Evolutionary conservation across 2,888 invertebrate genomes (phyloP).

Genomic region (Papilio protenor): DNA sequence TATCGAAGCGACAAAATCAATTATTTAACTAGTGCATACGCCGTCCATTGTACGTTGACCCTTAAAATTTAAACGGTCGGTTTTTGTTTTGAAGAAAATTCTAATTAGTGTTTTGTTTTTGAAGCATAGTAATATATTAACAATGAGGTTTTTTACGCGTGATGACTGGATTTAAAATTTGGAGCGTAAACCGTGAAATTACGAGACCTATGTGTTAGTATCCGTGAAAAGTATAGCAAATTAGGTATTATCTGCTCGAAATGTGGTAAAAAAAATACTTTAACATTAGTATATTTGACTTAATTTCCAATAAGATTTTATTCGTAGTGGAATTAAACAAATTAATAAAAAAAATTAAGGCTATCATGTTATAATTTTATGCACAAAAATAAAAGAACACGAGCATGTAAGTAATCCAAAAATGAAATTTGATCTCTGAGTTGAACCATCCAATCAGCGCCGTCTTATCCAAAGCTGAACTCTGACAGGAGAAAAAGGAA

Average conservation of each 20-base stretch:
- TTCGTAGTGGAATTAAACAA: slow-evolving; percentile 21
- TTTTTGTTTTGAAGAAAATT: slow-evolving; percentile 62
- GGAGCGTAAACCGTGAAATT: slow-evolving; percentile 53
- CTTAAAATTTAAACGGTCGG: slow-evolving; percentile 63
- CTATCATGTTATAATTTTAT: slow-evolving; percentile 9
- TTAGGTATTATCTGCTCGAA: slow-evolving; percentile 29
- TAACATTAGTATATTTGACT: background rate
- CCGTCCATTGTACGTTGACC: slow-evolving; percentile 68
- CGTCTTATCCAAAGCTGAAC: slow-evolving; percentile 21
- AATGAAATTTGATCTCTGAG: slow-evolving; percentile 19
- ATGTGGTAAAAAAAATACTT: background rate
- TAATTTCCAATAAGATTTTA: background rate
- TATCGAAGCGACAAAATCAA: slow-evolving; percentile 18
- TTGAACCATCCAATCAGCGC: slow-evolving; percentile 42
- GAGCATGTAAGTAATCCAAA: slow-evolving; percentile 21
- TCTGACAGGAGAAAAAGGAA: slow-evolving; percentile 33
- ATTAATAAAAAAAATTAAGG: background rate
- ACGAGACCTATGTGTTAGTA: slow-evolving; percentile 39
- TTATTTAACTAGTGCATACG: slow-evolving; percentile 74
- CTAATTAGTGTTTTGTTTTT: slow-evolving; percentile 62
- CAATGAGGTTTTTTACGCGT: slow-evolving; percentile 39
- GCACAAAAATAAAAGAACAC: background rate
- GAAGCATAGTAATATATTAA: slow-evolving; percentile 46
- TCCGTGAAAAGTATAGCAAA: slow-evolving; percentile 52
- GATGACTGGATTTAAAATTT: slow-evolving; percentile 48